These are phyloP conservation scores for Dexiosoma caninum DNA, from an alignment of 2,888 invertebrate species.

Conservation along the genomic window DNA sequence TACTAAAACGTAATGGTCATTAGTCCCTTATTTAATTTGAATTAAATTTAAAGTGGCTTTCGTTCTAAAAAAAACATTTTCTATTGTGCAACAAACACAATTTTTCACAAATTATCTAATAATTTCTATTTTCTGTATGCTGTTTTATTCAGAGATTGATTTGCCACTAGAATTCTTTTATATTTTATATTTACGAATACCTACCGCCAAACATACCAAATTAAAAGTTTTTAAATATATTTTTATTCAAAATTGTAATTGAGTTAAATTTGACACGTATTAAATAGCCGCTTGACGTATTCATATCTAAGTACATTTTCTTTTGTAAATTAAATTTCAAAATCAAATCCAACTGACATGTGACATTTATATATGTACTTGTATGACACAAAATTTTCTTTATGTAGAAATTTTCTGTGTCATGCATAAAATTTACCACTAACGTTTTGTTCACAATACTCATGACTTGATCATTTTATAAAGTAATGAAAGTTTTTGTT, in stretches of 20 bases:
- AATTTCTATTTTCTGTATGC: neutral
- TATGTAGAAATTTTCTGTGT: neutral
- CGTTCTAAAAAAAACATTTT: too few species aligned
- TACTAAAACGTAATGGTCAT: too few species aligned
- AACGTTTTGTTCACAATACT: neutral
- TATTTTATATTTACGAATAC: too few species aligned
- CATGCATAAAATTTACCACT: neutral
- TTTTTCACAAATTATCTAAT: neutral
- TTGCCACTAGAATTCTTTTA: too few species aligned
- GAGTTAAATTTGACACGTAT: conserved; percentile 33
- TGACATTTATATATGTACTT: conserved; percentile 18
- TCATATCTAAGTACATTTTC: conserved; percentile 6
- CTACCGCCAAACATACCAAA: too few species aligned
- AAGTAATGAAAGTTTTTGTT: neutral
- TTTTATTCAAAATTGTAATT: conserved; percentile 7
- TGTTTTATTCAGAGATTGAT: too few species aligned
- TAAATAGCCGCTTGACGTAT: conserved; percentile 28
- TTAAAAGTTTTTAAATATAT: neutral
- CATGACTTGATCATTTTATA: neutral
- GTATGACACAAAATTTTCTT: neutral
- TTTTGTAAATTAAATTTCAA: neutral
- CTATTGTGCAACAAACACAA: too few species aligned
- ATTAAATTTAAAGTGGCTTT: too few species aligned
- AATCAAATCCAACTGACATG: neutral
- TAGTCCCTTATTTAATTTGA: too few species aligned